A percentile compares a stretch with the other conserved stretches of the same genome.
phyloP scores from a whole-genome alignment of 2,888 invertebrate species.

The Aleiodes testaceus region DNA sequence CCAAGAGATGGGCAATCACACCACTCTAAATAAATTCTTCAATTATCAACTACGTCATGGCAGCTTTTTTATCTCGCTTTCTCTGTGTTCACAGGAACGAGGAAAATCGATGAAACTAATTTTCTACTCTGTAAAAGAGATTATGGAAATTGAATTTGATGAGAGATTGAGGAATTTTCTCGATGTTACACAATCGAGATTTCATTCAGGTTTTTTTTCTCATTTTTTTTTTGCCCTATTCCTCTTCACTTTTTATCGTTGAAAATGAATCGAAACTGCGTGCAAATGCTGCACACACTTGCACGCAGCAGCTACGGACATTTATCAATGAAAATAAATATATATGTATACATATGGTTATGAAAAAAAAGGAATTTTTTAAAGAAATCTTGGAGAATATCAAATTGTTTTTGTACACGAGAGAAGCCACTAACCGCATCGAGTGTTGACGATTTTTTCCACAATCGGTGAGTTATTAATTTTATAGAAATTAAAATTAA shows the following conservation, averaged over 20 bases:
- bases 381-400: slow-evolving; percentile 12
- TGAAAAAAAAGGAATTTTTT: background rate
- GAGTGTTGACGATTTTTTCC: slow-evolving; percentile 15
- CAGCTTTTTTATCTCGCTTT: slow-evolving; percentile 2
- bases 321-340: slow-evolving; percentile 15
- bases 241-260: slow-evolving; percentile 14
- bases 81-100: slow-evolving; percentile 56
- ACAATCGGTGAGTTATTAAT: slow-evolving; percentile 37
- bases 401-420: slow-evolving; percentile 42
- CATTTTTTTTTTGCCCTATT: too few relatives aligned
- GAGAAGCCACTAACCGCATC: background rate
- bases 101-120: slow-evolving; percentile 53
- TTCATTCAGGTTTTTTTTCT: background rate
- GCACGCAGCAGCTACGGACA: slow-evolving; percentile 33
- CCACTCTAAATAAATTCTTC: background rate
- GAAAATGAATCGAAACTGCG: slow-evolving; percentile 25
- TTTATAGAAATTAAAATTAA: background rate
- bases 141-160: slow-evolving; percentile 21
- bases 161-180: background rate
- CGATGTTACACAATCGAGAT: background rate
- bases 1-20: too few relatives aligned
- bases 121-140: slow-evolving; percentile 21
- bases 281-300: slow-evolving; percentile 40
- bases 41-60: background rate
- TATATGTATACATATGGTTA: slow-evolving; percentile 4